phyloP scores from a whole-genome alignment of 2,113 vertebrate species.

The Nannobrachium achirus region DNA sequence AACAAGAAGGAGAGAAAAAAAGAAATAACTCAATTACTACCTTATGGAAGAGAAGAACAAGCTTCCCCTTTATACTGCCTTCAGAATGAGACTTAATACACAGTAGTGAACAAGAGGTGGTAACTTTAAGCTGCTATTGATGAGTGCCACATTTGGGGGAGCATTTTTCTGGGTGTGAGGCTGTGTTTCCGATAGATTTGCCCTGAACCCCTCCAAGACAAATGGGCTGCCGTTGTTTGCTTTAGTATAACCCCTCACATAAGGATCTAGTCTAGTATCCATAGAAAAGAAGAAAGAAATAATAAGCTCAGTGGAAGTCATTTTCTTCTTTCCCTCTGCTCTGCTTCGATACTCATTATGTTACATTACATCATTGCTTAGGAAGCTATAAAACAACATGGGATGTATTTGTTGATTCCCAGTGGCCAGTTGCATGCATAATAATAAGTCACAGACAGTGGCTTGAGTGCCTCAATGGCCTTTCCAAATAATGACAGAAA shows the following conservation, averaged over 20 bases:
- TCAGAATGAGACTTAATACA: neutral
- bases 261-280: slow-evolving; percentile 11
- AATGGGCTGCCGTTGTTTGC: slow-evolving; percentile 9
- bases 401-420: slow-evolving; percentile 41
- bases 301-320: slow-evolving; percentile 41
- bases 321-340: slow-evolving; percentile 42
- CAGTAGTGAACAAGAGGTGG: slow-evolving; percentile 9
- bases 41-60: slow-evolving; percentile 13
- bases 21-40: slow-evolving; percentile 1
- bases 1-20: too few species aligned
- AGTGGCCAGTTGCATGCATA: slow-evolving; percentile 20
- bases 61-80: slow-evolving; percentile 1
- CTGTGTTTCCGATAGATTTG: slow-evolving; percentile 33
- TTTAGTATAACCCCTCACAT: slow-evolving; percentile 16
- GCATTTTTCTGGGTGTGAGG: slow-evolving; percentile 41
- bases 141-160: slow-evolving; percentile 37
- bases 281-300: neutral
- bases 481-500: neutral
- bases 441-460: neutral
- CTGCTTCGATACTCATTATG: slow-evolving; percentile 11
- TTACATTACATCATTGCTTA: slow-evolving; percentile 49
- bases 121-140: slow-evolving; percentile 19
- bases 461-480: neutral
- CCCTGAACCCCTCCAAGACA: neutral
- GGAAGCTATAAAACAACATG: slow-evolving; percentile 53